Conservation (phyloP, 2,797 vertebrate genomes). For the Onychomys arenicola region DNA sequence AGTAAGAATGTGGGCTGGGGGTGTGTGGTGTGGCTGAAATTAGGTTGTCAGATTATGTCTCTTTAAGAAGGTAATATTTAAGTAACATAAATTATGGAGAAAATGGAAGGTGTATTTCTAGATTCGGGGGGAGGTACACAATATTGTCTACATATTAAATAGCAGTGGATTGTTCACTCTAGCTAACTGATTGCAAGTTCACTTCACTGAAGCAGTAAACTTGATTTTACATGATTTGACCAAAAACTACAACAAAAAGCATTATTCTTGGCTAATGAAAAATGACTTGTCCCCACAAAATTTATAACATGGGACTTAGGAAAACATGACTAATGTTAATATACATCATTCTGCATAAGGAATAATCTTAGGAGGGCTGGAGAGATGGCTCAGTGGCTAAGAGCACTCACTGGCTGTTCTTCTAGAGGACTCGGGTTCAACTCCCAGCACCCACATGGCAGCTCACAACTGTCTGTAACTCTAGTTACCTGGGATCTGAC, state of each 20-base stretch:
- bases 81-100: not conserved
- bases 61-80: not conserved
- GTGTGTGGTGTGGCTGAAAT: not conserved
- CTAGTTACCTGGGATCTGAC: no score
- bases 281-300: not conserved
- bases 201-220: not conserved
- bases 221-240: not conserved
- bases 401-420: no score
- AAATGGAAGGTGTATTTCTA: not conserved
- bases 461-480: no score
- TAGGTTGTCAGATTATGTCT: not conserved
- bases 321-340: not conserved
- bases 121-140: not conserved
- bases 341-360: not conserved
- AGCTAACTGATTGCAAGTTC: not conserved
- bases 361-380: not conserved
- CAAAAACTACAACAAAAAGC: not conserved
- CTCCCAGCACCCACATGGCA: no score
- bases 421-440: no score
- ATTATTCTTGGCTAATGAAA: not conserved
- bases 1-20: not conserved
- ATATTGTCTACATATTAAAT: not conserved
- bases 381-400: no score
- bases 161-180: not conserved
- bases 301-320: not conserved